phyloP scores from a whole-genome alignment of 1,140 invertebrate species.

The Antheraea pernyi region DNA sequence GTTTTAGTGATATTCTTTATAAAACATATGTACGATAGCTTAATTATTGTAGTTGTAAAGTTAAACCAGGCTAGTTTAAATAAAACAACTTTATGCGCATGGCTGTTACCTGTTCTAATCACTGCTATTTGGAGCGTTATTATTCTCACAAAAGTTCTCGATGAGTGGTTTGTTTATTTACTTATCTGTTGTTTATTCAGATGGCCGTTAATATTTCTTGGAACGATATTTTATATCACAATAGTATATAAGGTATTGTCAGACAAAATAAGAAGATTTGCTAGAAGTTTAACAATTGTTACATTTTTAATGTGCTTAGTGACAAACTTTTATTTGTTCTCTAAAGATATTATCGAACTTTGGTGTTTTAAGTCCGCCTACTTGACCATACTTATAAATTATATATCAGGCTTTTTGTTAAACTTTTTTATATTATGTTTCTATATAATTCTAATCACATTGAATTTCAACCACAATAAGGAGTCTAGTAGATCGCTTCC shows the following conservation, averaged over 20 bases:
- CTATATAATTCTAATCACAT: constrained; percentile 47
- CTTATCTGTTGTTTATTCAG: constrained; percentile 47
- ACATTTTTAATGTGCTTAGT: constrained; percentile 63
- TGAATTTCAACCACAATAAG: constrained; percentile 37
- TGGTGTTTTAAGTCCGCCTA: constrained; percentile 49
- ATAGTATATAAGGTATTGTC: constrained; percentile 53
- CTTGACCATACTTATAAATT: constrained; percentile 42
- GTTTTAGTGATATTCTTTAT: constrained; percentile 63
- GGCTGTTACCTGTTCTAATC: constrained; percentile 54
- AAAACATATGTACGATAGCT: constrained; percentile 66
- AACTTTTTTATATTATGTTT: constrained; percentile 53
- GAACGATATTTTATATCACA: constrained; percentile 47
- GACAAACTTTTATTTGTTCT: constrained; percentile 62
- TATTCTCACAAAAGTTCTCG: constrained; percentile 27
- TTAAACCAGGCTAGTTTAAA: constrained; percentile 50
- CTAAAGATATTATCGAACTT: constrained; percentile 56
- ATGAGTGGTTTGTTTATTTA: constrained; percentile 42
- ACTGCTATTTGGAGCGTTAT: constrained; percentile 33
- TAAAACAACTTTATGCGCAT: constrained; percentile 46
- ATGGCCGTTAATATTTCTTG: constrained; percentile 60
- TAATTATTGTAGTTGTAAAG: constrained; percentile 62
- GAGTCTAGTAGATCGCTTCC: constrained; percentile 28
- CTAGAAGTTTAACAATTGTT: constrained; percentile 53
- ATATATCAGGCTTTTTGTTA: constrained; percentile 51
- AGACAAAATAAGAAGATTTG: constrained; percentile 58